These are phyloP conservation scores for Drosophila serrata DNA, from an alignment of 1,140 invertebrate genomes.

Conservation along the genomic window DNA sequence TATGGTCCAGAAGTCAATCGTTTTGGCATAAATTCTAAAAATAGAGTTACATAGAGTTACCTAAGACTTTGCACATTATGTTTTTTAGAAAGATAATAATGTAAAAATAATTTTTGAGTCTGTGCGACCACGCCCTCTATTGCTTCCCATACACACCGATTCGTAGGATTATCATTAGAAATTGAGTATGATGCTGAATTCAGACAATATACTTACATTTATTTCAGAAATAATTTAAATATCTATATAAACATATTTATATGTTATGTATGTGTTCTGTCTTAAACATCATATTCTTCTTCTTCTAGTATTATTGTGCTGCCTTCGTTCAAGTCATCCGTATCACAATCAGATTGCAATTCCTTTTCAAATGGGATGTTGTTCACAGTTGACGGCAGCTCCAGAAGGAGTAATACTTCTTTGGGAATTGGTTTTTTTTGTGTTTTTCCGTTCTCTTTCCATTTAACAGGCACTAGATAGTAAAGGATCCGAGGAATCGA, in stretches of 20 bases:
- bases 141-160: too few species aligned
- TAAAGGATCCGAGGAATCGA: constrained; percentile 2
- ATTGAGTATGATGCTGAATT: background rate
- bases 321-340: too few species aligned
- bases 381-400: background rate
- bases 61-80: too few species aligned
- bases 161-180: too few species aligned
- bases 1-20: too few species aligned
- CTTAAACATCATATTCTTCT: constrained; percentile 7
- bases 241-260: background rate
- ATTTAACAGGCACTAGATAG: constrained; percentile 4
- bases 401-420: too few species aligned
- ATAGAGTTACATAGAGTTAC: too few species aligned
- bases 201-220: background rate
- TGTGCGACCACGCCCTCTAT: too few species aligned
- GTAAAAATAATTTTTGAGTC: too few species aligned
- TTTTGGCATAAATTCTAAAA: too few species aligned
- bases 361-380: constrained; percentile 3
- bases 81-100: too few species aligned
- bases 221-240: background rate
- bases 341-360: constrained; percentile 5
- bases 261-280: background rate
- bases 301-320: constrained; percentile 9
- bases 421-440: too few species aligned
- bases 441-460: background rate